Conservation (phyloP, 1,140 invertebrate genomes). For the Scaptodrosophila lebanonensis region DNA sequence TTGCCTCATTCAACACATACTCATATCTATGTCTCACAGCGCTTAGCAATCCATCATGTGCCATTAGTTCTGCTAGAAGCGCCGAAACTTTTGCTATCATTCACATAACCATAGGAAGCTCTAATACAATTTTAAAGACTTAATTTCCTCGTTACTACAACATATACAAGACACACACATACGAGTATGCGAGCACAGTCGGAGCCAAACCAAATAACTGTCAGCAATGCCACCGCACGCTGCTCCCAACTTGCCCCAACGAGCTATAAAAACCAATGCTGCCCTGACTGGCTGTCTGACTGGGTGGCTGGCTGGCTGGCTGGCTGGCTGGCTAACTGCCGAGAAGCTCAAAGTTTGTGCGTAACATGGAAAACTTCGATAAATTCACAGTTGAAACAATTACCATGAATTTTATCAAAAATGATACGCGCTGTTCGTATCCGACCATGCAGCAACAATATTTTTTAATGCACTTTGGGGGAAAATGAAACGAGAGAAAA, state of each 20-base stretch:
- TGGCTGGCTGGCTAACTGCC: conserved; percentile 22
- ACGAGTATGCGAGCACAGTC: no score
- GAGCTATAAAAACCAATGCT: no score
- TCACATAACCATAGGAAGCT: conserved; percentile 9
- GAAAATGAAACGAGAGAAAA: conserved; percentile 56
- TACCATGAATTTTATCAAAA: conserved; percentile 76
- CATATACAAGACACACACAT: no score
- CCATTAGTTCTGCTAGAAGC: no score
- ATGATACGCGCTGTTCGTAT: conserved; percentile 73
- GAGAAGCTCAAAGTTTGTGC: conserved; percentile 61
- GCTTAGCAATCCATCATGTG: no score
- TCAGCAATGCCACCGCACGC: conserved; percentile 35
- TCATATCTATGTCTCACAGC: no score
- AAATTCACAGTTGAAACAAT: conserved; percentile 76
- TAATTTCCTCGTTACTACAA: conserved; percentile 45
- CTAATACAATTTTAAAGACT: conserved; percentile 54
- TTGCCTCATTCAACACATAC: no score
- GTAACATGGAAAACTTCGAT: conserved; percentile 74
- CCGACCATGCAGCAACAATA: conserved; percentile 75
- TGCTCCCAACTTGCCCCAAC: conserved; percentile 20
- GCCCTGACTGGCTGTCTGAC: no score
- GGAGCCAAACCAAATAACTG: conserved; percentile 31
- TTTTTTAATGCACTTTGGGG: conserved; percentile 75
- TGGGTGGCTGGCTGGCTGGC: conserved; percentile 22
- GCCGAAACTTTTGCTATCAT: conserved; percentile 6